Base-by-base conservation (phyloP, 2,113 vertebrate species). In the Silurus asotus region DNA sequence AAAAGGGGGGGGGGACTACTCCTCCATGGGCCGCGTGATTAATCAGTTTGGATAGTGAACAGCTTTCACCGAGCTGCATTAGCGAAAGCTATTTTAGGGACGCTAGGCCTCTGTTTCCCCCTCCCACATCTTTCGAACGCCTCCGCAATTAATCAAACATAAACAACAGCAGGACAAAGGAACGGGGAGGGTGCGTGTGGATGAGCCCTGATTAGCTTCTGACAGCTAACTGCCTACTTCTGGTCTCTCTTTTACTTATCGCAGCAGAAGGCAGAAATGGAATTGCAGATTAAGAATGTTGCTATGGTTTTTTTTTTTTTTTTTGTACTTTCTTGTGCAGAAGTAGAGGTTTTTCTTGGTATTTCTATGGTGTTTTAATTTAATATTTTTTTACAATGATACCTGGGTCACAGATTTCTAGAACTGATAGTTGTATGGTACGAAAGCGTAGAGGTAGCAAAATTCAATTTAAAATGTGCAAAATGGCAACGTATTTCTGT, bases 61-160 rank as follows among this genome's bases (percentile, higher is more conserved):
- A 90, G 88, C 88, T 89, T 88, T 88, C 82, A 76, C 61, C 56
- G 76, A 87, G 75, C 85, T 85, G 65, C 61, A 59, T 79, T 76
- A 86, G 84, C 64, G 13, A 88, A 85, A 61, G 77, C 59, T 84
- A 65, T 87, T 86, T 86, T 84, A 76, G 80, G 75, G 87, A 83
- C 10, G 76, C 84, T 75, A 84, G 37, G 79, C 76, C 82, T 74
- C 23, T 61, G 48, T 48, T 62, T 67, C 13, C 55, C 61, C 62
- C 61, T 55, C 61, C 15, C 74, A 59, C 78, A 2, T 20, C 37
- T 79, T 37, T 83, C 70, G 25, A 86, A 87, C 72, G 84, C 88
- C 87, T 87, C 80, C 81, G 37, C 88, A 89, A 88, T 90, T 91
- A 90, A 91, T 91, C 83, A 88, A 76, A 84, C 69, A 67, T 81